Base-by-base conservation (phyloP, 2,888 invertebrate species). In the Omphaloscelis lunosa region DNA sequence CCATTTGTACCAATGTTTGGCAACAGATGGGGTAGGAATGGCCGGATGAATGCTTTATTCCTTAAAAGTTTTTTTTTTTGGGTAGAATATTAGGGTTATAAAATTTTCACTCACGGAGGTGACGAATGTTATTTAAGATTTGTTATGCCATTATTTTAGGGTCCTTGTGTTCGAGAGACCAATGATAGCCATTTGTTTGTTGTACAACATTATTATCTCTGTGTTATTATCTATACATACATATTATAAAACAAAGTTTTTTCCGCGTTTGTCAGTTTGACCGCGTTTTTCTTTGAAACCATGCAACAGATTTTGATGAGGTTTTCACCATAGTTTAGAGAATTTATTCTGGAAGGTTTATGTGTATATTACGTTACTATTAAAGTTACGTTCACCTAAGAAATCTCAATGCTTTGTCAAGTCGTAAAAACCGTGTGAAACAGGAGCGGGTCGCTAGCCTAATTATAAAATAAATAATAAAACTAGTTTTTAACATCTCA, bases 1-100 rank as follows among this genome's bases (percentile, higher is more conserved):
- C 90, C 93, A 95, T 95, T 95, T 95, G 92, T 95, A 94, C 93
- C 93, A 94, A 94, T 95, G 94, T 92, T 89, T 84, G 80, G 82
- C 85, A 86, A 90, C 81, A 80, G 89, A 90, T 89, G 87, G 90
- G 90, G 83, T 86, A 82, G 82, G 75, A 84, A 70, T 78, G 72
- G 70, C 73, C 79, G 75, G 59, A 66, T 69, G 70, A 77, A 63
- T 72, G 56, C 9, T 58, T 86, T 84, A 23, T 85, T 88, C 84
- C 82, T 83, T 73, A 63, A 70, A 65, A 34, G 34, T 34, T 34
- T 34, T 72, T 75, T 80, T 87, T 61, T 85, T 84, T 78, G 66
- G 76, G 63, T 59, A 23, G 41, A 4, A 34, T 75, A 75, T 75
- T 70, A 59, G 74, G 63, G 74, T 72, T 82, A n/a, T 8, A 51